A percentile compares a stretch with the other conserved stretches of the same genome.
Conservation (phyloP, 2,113 vertebrate genomes). For the Peromyscus leucopus region DNA sequence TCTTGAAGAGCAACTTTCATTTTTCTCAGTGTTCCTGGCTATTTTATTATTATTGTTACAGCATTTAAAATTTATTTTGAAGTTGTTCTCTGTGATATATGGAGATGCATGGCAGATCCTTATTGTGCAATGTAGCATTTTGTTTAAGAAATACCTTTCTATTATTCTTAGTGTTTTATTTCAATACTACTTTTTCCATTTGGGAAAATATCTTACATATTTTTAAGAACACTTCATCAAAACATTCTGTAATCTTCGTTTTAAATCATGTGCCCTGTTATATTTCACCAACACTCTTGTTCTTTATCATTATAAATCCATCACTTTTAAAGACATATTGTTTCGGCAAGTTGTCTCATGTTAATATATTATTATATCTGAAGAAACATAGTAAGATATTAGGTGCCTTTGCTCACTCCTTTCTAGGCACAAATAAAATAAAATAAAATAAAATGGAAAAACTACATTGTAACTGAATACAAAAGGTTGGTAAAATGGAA, state of each 20-base stretch:
- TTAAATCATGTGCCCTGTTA: background rate
- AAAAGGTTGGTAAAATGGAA: background rate
- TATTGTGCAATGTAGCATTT: background rate
- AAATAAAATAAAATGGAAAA: background rate
- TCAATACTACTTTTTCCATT: background rate
- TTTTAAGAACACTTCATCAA: background rate
- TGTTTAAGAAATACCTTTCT: background rate
- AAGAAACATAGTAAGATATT: background rate
- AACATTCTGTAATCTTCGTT: background rate
- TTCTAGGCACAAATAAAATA: background rate
- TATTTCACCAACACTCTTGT: background rate
- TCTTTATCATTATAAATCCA: background rate
- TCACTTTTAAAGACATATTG: background rate
- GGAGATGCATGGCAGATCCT: background rate
- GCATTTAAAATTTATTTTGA: conserved; percentile 13
- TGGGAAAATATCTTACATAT: background rate
- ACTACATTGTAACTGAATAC: background rate
- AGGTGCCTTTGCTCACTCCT: background rate
- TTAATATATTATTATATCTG: background rate
- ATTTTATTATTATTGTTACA: background rate
- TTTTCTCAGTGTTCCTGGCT: background rate
- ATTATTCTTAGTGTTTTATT: background rate
- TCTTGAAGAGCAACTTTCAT: background rate
- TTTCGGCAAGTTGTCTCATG: conserved; percentile 7
- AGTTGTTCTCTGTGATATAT: background rate